Conservation (phyloP, 2,113 vertebrate species). For the Mesoclemmys tuberculata region DNA sequence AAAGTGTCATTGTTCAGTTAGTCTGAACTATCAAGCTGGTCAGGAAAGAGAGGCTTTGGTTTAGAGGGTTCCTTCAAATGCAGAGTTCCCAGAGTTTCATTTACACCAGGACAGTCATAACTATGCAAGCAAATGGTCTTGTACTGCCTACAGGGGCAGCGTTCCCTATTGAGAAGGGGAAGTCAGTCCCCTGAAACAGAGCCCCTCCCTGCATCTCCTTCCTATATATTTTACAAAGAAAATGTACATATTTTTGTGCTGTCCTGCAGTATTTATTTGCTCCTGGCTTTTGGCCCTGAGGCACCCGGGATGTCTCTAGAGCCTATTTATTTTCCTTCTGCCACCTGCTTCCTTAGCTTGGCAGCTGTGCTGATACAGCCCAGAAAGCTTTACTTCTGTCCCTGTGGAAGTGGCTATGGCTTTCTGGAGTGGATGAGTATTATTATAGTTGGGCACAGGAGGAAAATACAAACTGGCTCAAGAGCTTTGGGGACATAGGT, state of each 20-base stretch:
- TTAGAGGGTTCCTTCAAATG: background rate
- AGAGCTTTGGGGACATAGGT: background rate
- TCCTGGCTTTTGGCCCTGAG: constrained; percentile 58
- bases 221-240: constrained; percentile 51
- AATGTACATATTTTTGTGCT: constrained; percentile 68
- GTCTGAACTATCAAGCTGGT: constrained; percentile 23
- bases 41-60: constrained; percentile 32
- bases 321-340: constrained; percentile 68
- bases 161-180: background rate
- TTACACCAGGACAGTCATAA: background rate
- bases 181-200: background rate
- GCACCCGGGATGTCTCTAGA: constrained; percentile 52
- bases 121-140: constrained; percentile 48
- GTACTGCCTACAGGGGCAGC: constrained; percentile 23
- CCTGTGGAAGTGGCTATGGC: background rate
- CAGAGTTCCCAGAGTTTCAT: constrained; percentile 46
- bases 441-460: background rate
- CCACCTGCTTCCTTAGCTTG: constrained; percentile 58
- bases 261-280: constrained; percentile 67
- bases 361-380: constrained; percentile 41
- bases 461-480: background rate
- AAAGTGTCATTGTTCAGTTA: constrained; percentile 49
- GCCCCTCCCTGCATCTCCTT: constrained; percentile 22
- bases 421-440: constrained; percentile 29
- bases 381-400: constrained; percentile 45